Percentiles rank a stretch among this genome's conserved stretches.
Evolutionary conservation across 2,888 invertebrate genomes (phyloP).

Genomic region (Apamea sordens): DNA sequence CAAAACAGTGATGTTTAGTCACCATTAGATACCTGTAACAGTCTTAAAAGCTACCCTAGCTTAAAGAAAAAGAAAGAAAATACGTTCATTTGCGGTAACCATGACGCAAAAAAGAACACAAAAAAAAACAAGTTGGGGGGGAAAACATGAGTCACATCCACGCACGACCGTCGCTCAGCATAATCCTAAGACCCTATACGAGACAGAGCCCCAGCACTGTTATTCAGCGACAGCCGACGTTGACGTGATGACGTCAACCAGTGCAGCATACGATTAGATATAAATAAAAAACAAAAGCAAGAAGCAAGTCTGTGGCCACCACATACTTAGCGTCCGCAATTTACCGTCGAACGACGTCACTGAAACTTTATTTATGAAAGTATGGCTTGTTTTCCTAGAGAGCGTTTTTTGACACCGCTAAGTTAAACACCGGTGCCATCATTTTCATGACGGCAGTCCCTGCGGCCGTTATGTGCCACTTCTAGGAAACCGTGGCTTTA

Average conservation of each 20-base stretch:
- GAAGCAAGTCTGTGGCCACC: background rate
- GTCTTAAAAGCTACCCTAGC: background rate
- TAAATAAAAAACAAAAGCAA: too few relatives aligned
- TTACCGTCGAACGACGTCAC: background rate
- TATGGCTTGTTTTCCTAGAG: background rate
- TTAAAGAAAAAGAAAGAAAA: too few relatives aligned
- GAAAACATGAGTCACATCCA: too few relatives aligned
- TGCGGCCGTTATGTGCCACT: background rate
- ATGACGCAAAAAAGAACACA: too few relatives aligned
- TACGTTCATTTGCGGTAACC: too few relatives aligned
- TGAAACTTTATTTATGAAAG: background rate
- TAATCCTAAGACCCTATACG: too few relatives aligned
- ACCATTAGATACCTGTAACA: background rate
- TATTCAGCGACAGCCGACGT: too few relatives aligned
- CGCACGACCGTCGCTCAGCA: too few relatives aligned
- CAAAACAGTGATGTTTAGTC: background rate
- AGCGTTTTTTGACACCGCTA: background rate
- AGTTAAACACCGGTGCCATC: background rate
- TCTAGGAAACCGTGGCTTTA: background rate
- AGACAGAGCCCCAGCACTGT: too few relatives aligned
- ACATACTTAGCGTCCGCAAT: background rate
- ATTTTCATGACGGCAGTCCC: background rate
- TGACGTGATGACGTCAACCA: too few relatives aligned
- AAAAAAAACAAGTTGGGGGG: too few relatives aligned
- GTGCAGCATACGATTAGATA: too few relatives aligned